Base-by-base conservation (phyloP, 2,113 vertebrate genomes). In the Nycticebus coucang region DNA sequence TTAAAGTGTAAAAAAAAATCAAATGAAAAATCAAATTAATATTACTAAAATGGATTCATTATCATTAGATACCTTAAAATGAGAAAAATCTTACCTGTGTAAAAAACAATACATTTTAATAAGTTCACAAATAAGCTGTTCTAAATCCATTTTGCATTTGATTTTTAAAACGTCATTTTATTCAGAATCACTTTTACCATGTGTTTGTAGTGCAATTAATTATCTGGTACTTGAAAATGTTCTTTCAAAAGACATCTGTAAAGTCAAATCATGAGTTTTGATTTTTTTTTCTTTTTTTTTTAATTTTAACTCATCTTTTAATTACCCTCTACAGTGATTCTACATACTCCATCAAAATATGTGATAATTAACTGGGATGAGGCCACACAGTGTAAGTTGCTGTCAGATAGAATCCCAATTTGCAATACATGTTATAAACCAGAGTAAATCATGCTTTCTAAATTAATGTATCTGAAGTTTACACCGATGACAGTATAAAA, bases 311-410 rank as follows among this genome's bases (percentile, higher is more conserved):
- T 55, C 9, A 83, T 66, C 57, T 89, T 97, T 87, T 96, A 84
- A 74, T 94, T 85, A 68, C 30, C 80, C 91, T 95, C 77, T 96
- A 93, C 59, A 1, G 8, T 57, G 30, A 94, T 89, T 96, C 74
- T 74, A 30, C 30, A 62, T 85, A 92, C 53, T 28, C 19, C 33
- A 68, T 81, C 85, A 92, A 66, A 96, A 94, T 93, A 75, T 30
- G 75, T 60, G 7, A 72, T 87, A 97, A 93, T 72, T 80, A 92
- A 60, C 41, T 50, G 60, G 0, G 0, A 10, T 80, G 81, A 93
- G 95, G 92, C 94, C 81, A 77, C 24, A 1, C 59, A 28, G 9
- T 30, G 17, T 55, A 82, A 22, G 41, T 74, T 71, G 14, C 15
- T 80, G 7, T 89, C n/a, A 87, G 11, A 72, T 22, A 83, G 28